These are phyloP conservation scores for Paradoxurus hermaphroditus DNA, from an alignment of 2,113 vertebrate genomes.

Conservation along the genomic window DNA sequence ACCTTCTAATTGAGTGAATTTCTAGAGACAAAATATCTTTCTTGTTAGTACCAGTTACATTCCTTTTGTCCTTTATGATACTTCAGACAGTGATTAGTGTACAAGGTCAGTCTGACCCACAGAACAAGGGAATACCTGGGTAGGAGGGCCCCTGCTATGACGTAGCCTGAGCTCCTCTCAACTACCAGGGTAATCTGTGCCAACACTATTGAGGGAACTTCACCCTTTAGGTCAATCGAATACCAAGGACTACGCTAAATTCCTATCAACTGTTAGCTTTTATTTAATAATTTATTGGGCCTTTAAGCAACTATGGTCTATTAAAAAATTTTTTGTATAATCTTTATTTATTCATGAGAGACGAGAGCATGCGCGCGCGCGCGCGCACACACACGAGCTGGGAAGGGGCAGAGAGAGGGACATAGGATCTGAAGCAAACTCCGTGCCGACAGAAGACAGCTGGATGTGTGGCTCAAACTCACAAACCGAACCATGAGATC, in stretches of 20 bases:
- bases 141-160: background rate
- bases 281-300: background rate
- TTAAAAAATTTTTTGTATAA: too few relatives aligned
- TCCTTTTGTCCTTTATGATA: background rate
- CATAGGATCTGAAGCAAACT: too few relatives aligned
- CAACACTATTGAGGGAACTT: background rate
- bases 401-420: too few relatives aligned
- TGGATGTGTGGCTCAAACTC: too few relatives aligned
- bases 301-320: background rate
- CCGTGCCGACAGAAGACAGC: too few relatives aligned
- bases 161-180: background rate
- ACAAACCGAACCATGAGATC: too few relatives aligned
- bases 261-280: background rate
- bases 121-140: background rate
- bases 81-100: background rate
- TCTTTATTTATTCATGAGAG: too few relatives aligned
- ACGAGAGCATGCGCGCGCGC: too few relatives aligned
- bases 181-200: background rate
- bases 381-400: too few relatives aligned
- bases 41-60: background rate
- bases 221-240: background rate
- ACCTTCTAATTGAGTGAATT: background rate
- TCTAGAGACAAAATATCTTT: background rate
- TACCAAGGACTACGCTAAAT: background rate
- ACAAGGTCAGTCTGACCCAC: background rate